Evolutionary conservation across 2,888 invertebrate genomes (phyloP).

Genomic region (Monopis laevigella): DNA sequence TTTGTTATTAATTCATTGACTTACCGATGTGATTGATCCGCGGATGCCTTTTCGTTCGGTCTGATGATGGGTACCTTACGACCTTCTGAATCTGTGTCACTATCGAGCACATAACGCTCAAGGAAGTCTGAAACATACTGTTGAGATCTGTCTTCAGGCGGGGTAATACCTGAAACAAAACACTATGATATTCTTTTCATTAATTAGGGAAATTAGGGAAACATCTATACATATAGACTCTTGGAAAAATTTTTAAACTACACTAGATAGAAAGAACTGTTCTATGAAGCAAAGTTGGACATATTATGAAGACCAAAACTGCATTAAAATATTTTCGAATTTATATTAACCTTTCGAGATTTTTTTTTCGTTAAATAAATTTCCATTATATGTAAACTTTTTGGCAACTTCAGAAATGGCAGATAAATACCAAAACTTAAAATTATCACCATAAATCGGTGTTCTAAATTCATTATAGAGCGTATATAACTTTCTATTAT

Average conservation of each 20-base stretch:
- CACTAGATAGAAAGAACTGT: no score
- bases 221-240: background rate
- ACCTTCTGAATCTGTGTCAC: slow-evolving; percentile 70
- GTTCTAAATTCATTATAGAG: no score
- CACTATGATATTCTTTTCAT: background rate
- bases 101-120: slow-evolving; percentile 70
- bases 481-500: no score
- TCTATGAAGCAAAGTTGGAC: no score
- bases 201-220: background rate
- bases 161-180: slow-evolving; percentile 36
- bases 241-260: background rate
- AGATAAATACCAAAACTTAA: no score
- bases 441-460: no score
- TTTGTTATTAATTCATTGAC: background rate
- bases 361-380: no score
- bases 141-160: slow-evolving; percentile 55
- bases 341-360: no score
- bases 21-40: slow-evolving; percentile 34
- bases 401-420: no score
- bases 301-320: no score
- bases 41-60: slow-evolving; percentile 28
- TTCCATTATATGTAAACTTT: no score
- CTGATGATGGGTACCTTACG: slow-evolving; percentile 57
- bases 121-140: slow-evolving; percentile 63
- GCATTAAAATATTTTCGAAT: no score